These are phyloP conservation scores for Phania funesta DNA, from an alignment of 2,888 invertebrate genomes.

Conservation along the genomic window DNA sequence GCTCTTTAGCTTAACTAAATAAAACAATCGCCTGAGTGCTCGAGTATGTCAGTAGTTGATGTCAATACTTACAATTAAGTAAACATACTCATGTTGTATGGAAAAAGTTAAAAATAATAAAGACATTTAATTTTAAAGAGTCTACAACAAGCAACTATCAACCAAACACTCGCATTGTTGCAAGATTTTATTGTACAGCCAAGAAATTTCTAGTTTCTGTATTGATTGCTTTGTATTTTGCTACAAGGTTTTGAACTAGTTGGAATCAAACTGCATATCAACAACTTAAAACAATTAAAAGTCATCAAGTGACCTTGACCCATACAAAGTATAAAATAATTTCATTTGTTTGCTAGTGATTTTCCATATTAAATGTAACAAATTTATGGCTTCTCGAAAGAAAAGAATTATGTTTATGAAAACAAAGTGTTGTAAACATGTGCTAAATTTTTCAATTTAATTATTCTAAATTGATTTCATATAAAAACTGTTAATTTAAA, in stretches of 20 bases:
- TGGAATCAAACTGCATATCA: conserved; percentile 35
- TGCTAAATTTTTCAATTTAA: too few species aligned
- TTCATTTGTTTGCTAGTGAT: neutral
- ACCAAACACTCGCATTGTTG: neutral
- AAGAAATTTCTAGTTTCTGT: conserved; percentile 17
- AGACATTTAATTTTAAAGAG: neutral
- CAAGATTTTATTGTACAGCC: conserved; percentile 25
- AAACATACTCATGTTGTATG: neutral
- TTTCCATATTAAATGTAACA: neutral
- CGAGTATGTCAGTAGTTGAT: too few species aligned
- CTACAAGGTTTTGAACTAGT: conserved; percentile 34
- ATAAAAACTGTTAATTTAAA: too few species aligned
- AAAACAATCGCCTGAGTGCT: too few species aligned
- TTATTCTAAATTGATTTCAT: too few species aligned
- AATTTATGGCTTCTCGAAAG: neutral
- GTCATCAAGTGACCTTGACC: conserved; percentile 42
- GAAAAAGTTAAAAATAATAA: neutral
- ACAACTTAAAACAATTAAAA: conserved; percentile 44
- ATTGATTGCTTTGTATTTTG: neutral
- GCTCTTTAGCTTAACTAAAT: too few species aligned
- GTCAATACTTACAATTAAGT: neutral
- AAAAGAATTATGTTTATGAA: too few species aligned
- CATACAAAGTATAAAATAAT: neutral
- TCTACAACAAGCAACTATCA: neutral
- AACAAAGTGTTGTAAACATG: too few species aligned